Evolutionary conservation across 2,113 vertebrate species (phyloP).

Genomic region (Leptosomus discolor): DNA sequence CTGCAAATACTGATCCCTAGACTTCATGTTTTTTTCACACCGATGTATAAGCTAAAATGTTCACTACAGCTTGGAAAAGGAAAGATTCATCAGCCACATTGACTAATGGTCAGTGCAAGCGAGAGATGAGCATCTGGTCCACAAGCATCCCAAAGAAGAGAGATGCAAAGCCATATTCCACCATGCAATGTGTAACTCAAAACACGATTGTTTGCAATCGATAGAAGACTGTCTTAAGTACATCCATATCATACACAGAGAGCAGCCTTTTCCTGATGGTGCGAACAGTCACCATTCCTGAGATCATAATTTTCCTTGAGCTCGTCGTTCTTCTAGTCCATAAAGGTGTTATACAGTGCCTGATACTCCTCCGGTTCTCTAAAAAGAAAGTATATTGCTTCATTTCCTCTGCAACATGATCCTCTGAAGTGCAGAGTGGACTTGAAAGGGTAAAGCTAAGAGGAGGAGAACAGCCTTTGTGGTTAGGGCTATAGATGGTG

Average conservation of each 20-base stretch:
- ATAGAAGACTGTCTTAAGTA: not conserved
- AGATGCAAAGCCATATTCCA: not conserved
- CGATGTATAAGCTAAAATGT: not conserved
- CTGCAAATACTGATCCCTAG: not conserved
- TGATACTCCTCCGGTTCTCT: rapidly evolving
- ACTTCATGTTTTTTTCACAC: not conserved
- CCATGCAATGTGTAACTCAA: not conserved
- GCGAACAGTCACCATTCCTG: rapidly evolving
- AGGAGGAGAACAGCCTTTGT: not conserved
- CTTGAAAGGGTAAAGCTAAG: not conserved
- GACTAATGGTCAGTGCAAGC: not conserved
- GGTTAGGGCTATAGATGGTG: not conserved
- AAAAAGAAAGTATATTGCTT: not conserved
- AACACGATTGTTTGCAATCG: not conserved
- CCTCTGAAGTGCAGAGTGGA: not conserved
- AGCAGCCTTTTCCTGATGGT: not conserved
- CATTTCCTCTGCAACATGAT: not conserved
- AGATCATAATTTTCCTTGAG: not conserved
- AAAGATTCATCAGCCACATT: rapidly evolving
- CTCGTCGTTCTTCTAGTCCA: rapidly evolving
- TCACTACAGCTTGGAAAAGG: not conserved
- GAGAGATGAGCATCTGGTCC: not conserved
- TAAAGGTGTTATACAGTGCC: not conserved
- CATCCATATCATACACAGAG: not conserved
- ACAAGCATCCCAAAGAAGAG: not conserved